Evolutionary conservation across 2,797 vertebrate genomes (phyloP).

Genomic region (Leucoraja ocellata): DNA sequence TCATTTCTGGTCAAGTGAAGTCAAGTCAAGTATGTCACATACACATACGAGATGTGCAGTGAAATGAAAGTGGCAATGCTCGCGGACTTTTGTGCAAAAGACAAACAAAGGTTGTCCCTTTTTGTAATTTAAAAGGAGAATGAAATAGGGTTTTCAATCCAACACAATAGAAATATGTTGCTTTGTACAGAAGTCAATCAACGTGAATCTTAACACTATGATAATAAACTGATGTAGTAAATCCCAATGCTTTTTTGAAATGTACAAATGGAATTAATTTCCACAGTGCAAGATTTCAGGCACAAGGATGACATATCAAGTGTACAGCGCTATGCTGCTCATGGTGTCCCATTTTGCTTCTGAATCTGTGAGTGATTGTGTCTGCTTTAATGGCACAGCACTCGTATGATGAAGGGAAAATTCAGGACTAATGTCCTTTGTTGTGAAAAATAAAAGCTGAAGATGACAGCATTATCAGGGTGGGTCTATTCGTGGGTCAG

Average conservation of each 20-base stretch:
- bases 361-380: neutral
- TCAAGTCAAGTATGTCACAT: too few species aligned
- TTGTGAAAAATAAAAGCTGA: too few species aligned
- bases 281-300: neutral
- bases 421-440: neutral
- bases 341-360: neutral
- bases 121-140: neutral
- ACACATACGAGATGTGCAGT: too few species aligned
- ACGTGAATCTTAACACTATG: neutral
- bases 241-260: neutral
- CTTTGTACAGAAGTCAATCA: slow-evolving; percentile 18
- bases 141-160: neutral
- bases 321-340: too few species aligned
- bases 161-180: neutral
- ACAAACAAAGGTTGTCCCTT: neutral
- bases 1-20: neutral
- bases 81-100: too few species aligned
- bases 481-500: too few species aligned
- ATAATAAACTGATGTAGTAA: neutral
- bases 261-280: neutral
- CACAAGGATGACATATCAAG: neutral
- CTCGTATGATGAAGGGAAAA: neutral
- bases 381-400: neutral
- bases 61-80: too few species aligned
- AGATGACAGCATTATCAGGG: too few species aligned